phyloP scores from a whole-genome alignment of 1,140 invertebrate species.

The Leptopilina boulardi region DNA sequence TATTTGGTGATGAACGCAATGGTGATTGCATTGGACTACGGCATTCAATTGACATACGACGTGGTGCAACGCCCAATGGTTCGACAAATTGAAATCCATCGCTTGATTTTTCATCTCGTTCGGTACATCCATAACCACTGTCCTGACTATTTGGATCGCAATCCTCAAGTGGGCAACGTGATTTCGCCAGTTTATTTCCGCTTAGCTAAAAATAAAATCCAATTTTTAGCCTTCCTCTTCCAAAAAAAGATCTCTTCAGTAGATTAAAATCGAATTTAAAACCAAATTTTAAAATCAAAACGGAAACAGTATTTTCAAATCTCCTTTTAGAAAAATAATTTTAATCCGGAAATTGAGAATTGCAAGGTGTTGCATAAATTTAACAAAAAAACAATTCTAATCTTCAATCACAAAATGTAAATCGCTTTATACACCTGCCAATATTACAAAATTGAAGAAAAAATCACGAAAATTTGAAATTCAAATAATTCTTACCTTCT shows the following conservation, averaged over 20 bases:
- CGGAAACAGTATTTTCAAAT: no score
- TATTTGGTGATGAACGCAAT: constrained; percentile 51
- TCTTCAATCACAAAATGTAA: background rate
- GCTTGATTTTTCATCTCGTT: constrained; percentile 56
- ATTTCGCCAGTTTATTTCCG: constrained; percentile 47
- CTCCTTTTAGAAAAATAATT: background rate
- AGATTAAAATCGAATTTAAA: background rate
- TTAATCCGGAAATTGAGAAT: constrained; percentile 24
- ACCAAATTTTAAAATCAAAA: no score
- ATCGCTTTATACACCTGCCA: constrained; percentile 9
- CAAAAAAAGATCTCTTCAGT: background rate
- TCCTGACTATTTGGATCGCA: constrained; percentile 79
- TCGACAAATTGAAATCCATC: constrained; percentile 74
- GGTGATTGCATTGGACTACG: constrained; percentile 68
- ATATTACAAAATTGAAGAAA: background rate
- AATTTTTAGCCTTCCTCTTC: background rate
- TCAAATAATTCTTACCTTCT: constrained; percentile 58
- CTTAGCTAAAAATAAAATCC: constrained; percentile 46
- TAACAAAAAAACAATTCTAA: constrained; percentile 25
- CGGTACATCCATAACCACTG: constrained; percentile 75
- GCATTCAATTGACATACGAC: constrained; percentile 63
- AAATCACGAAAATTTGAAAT: background rate
- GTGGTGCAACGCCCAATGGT: constrained; percentile 75
- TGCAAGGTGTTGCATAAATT: constrained; percentile 42
- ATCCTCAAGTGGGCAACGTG: constrained; percentile 68